Evolutionary conservation across 2,888 invertebrate species (phyloP).

Genomic region (Antitype chi): DNA sequence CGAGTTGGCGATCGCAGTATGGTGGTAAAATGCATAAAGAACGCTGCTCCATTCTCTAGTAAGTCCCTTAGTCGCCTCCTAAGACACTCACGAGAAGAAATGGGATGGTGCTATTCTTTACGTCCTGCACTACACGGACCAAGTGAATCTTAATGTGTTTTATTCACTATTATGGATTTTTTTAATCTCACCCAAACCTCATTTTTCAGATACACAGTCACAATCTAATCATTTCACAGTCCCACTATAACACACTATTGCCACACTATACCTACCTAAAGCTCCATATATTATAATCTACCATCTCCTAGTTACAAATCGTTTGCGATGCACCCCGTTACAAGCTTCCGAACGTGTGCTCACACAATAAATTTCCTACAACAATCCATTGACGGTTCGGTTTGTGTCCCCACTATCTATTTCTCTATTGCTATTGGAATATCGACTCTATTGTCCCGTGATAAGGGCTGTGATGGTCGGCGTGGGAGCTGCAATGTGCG

Average conservation of each 20-base stretch:
- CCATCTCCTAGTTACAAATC: conserved; percentile 49
- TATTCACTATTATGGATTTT: background rate
- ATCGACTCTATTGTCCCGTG: conserved; percentile 37
- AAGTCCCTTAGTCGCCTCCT: too few relatives aligned
- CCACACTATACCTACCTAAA: background rate
- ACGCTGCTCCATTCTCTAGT: too few relatives aligned
- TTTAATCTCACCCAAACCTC: background rate
- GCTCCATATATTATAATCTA: conserved; percentile 27
- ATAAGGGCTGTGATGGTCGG: conserved; percentile 54
- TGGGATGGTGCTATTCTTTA: too few relatives aligned
- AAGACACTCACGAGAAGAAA: too few relatives aligned
- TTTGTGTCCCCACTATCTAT: conserved; percentile 64
- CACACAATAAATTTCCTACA: conserved; percentile 66
- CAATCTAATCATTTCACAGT: background rate
- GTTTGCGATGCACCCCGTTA: conserved; percentile 51
- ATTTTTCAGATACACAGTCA: background rate
- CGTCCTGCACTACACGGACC: too few relatives aligned
- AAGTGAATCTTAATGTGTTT: too few relatives aligned
- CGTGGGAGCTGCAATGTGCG: conserved; percentile 48
- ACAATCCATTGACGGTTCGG: conserved; percentile 64
- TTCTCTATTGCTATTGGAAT: conserved; percentile 45
- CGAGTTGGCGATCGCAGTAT: too few relatives aligned
- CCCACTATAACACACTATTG: background rate
- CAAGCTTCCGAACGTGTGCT: conserved; percentile 53
- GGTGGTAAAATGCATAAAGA: too few relatives aligned